A percentile compares a stretch with the other conserved stretches of the same genome.
These are phyloP conservation scores for Mohoua ochrocephala DNA, from an alignment of 2,113 vertebrate species.

Conservation along the genomic window DNA sequence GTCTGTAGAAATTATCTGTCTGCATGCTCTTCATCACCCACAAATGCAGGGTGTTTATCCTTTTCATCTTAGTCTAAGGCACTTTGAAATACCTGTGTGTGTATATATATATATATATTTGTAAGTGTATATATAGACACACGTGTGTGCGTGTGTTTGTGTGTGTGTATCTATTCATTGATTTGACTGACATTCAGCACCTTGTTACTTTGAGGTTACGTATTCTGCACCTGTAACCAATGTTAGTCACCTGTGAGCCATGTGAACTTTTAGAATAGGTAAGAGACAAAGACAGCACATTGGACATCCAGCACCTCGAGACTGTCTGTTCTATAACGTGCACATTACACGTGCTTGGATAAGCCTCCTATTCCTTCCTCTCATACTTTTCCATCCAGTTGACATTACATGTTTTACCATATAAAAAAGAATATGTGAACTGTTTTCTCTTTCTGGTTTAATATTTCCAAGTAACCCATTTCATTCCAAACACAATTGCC, in stretches of 20 bases:
- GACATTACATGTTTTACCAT: slow-evolving; percentile 65
- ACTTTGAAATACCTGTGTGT: background rate
- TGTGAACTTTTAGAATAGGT: background rate
- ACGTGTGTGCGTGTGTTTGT: rapidly evolving
- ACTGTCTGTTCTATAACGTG: background rate
- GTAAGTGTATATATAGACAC: rapidly evolving
- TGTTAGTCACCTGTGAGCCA: background rate
- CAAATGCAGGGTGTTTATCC: background rate
- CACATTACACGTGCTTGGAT: background rate
- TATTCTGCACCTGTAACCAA: background rate
- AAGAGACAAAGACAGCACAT: slow-evolving; percentile 6
- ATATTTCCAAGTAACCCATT: slow-evolving; percentile 74
- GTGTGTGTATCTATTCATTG: background rate
- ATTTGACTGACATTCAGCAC: background rate
- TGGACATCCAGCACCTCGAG: background rate
- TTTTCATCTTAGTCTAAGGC: background rate
- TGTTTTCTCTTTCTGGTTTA: slow-evolving; percentile 71
- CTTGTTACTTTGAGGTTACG: background rate
- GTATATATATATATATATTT: rapidly evolving
- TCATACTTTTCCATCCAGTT: slow-evolving; percentile 54
- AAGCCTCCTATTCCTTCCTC: background rate
- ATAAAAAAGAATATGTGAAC: slow-evolving; percentile 64
- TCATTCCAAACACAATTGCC: slow-evolving; percentile 69
- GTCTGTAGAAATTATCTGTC: background rate
- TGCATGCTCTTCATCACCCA: background rate